phyloP scores from a whole-genome alignment of 2,797 vertebrate species.

The Gymnoscopelus braueri region DNA sequence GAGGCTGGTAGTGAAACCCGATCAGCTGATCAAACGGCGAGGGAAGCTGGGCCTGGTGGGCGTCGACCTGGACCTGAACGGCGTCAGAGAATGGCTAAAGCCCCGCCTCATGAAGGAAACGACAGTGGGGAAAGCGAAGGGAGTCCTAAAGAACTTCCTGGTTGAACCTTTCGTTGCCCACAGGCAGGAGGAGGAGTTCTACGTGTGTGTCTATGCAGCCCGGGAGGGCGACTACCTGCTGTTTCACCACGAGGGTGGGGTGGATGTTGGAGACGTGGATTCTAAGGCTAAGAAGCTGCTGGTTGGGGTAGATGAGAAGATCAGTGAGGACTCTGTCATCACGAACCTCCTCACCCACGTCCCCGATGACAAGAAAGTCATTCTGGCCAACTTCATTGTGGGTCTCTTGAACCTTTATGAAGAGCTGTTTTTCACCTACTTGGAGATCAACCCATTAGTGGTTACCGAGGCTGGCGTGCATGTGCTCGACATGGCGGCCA shows the following conservation, averaged over 20 bases:
- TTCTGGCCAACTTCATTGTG: conserved; percentile 92
- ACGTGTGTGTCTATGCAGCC: conserved; percentile 91
- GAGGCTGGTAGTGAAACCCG: conserved; percentile 96
- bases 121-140: conserved; percentile 90
- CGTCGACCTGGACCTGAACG: conserved; percentile 89
- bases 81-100: conserved; percentile 92
- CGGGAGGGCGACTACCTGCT: conserved; percentile 93
- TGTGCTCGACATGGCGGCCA: conserved; percentile 94
- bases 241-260: conserved; percentile 94
- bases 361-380: conserved; percentile 83
- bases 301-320: conserved; percentile 89
- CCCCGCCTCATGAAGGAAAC: conserved; percentile 87
- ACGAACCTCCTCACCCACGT: conserved; percentile 84
- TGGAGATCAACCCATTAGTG: conserved; percentile 99
- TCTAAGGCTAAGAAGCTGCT: conserved; percentile 91
- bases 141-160: conserved; percentile 95
- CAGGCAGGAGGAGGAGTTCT: conserved; percentile 95
- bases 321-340: conserved; percentile 83
- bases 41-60: conserved; percentile 96
- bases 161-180: conserved; percentile 96
- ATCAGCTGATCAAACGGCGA: conserved; percentile 96
- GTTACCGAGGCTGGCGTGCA: conserved; percentile 89
- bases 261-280: conserved; percentile 96
- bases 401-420: conserved; percentile 96
- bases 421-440: conserved; percentile 96